Conservation (phyloP, 2,113 vertebrate genomes). For the Leptobrachium ailaonicum region DNA sequence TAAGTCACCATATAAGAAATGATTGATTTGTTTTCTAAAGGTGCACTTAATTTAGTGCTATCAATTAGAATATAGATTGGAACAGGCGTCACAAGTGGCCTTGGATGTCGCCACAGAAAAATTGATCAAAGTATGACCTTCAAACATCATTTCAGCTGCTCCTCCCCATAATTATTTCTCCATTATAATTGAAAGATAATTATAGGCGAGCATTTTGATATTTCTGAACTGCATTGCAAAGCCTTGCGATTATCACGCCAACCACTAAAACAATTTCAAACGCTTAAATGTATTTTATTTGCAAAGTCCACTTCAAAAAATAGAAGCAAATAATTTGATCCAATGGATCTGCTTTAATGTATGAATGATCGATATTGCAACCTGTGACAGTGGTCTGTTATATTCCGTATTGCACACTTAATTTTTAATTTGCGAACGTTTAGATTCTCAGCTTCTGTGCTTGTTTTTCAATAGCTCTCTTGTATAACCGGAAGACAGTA, state of each 20-base stretch:
- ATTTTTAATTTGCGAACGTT: background rate
- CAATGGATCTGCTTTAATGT: background rate
- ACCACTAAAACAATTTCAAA: no score
- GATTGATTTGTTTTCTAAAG: conserved; percentile 30
- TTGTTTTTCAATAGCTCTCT: conserved; percentile 17
- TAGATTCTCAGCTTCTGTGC: conserved; percentile 10
- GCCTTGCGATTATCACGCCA: no score
- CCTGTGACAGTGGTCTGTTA: background rate
- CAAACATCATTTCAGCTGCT: background rate
- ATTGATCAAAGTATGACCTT: conserved; percentile 38
- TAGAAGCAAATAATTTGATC: background rate
- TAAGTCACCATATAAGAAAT: background rate
- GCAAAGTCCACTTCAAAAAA: background rate
- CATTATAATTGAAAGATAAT: no score
- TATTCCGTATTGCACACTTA: background rate
- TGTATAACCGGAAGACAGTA: conserved; percentile 7
- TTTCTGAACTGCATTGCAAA: no score
- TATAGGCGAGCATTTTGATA: no score
- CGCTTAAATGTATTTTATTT: background rate
- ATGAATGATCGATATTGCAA: background rate
- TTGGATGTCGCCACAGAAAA: conserved; percentile 34
- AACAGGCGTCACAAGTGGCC: conserved; percentile 39
- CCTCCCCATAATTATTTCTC: conserved; percentile 5
- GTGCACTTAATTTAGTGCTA: conserved; percentile 37
- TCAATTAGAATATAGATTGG: conserved; percentile 38